Conservation (phyloP, 2,797 vertebrate species). For the Graptemys geographica region DNA sequence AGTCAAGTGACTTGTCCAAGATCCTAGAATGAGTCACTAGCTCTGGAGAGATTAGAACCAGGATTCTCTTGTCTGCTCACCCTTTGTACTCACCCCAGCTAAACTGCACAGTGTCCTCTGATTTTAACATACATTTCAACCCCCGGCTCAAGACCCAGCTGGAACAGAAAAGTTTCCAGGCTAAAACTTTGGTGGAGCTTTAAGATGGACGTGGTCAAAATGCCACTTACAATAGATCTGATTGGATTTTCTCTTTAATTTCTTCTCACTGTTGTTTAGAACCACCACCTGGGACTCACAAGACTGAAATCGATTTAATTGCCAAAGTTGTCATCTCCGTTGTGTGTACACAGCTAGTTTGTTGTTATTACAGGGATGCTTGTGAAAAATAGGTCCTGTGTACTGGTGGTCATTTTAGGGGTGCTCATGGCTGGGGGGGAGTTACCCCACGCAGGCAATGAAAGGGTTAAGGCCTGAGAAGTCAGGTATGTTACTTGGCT, state of each 20-base stretch:
- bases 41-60: constrained; percentile 71
- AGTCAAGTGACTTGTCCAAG: constrained; percentile 66
- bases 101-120: constrained; percentile 63
- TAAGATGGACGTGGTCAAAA: constrained; percentile 52
- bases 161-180: constrained; percentile 60
- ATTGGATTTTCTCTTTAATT: neutral
- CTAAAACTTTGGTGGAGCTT: constrained; percentile 41
- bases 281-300: neutral
- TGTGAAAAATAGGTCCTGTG: no score
- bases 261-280: neutral
- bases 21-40: constrained; percentile 74
- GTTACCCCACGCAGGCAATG: neutral
- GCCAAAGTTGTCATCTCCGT: neutral
- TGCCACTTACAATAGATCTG: neutral
- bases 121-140: constrained; percentile 73
- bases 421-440: neutral
- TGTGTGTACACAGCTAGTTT: neutral
- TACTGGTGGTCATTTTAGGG: neutral
- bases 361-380: neutral
- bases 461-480: neutral
- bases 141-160: constrained; percentile 71
- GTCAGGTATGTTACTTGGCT: neutral
- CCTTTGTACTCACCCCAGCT: constrained; percentile 65
- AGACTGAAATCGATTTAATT: neutral
- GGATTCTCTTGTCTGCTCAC: constrained; percentile 67